A percentile compares a stretch with the other conserved stretches of the same genome.
phyloP scores from a whole-genome alignment of 2,797 vertebrate species.

The Alectoris magna region DNA sequence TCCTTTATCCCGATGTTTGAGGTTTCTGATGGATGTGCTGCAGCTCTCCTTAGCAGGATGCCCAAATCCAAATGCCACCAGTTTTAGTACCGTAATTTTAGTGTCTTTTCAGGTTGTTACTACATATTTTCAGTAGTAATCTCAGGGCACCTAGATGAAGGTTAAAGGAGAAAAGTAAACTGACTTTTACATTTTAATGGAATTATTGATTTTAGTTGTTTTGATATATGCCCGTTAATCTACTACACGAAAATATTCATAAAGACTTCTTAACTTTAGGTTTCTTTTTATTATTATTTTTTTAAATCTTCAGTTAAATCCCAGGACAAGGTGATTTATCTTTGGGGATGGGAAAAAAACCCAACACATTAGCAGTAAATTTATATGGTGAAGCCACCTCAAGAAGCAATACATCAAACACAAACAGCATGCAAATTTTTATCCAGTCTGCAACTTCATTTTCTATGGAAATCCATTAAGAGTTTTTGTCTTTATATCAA shows the following conservation, averaged over 20 bases:
- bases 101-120: background rate
- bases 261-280: constrained; percentile 32
- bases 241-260: constrained; percentile 39
- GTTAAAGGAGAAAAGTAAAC: background rate
- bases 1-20: background rate
- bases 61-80: background rate
- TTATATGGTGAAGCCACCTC: background rate
- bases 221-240: constrained; percentile 52
- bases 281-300: background rate
- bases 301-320: constrained; percentile 30
- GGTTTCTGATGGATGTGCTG: background rate
- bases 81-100: background rate
- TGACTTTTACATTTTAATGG: background rate
- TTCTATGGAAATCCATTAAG: constrained; percentile 24
- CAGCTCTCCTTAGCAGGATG: background rate
- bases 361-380: background rate
- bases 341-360: background rate
- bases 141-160: background rate
- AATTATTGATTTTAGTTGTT: constrained; percentile 37
- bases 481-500: background rate
- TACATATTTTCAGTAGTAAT: background rate
- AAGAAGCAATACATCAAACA: constrained; percentile 30
- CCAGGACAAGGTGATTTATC: constrained; percentile 23
- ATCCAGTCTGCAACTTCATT: constrained; percentile 29
- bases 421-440: background rate